Percentiles rank a stretch among this genome's conserved stretches.
Evolutionary conservation across 1,140 invertebrate genomes (phyloP).

Genomic region (Papilio aristodemus): DNA sequence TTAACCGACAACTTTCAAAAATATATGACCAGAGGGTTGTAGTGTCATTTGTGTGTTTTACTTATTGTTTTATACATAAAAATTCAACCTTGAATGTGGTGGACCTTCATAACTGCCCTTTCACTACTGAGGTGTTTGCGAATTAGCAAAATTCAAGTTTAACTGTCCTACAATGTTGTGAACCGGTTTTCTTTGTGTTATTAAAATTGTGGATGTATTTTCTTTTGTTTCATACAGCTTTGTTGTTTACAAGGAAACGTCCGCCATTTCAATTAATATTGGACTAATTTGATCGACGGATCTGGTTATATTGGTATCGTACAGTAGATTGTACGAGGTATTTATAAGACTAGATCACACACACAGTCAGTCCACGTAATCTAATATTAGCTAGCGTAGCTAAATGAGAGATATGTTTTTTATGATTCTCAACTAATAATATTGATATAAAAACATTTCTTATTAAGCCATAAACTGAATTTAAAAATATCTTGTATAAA

Average conservation of each 20-base stretch:
- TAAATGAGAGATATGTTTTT: background rate
- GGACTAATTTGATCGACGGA: slow-evolving; percentile 12
- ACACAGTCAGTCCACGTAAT: background rate
- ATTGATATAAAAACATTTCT: too few species aligned
- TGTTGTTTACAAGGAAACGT: slow-evolving; percentile 9
- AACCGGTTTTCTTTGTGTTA: background rate
- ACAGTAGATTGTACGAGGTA: background rate
- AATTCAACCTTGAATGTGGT: slow-evolving; percentile 8
- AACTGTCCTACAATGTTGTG: background rate
- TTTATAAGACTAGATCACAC: background rate
- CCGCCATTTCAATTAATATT: slow-evolving; percentile 13
- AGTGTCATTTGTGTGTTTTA: background rate
- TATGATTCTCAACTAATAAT: too few species aligned
- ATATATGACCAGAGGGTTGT: background rate
- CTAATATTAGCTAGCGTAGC: too few species aligned
- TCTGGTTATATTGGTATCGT: background rate
- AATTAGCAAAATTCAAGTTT: slow-evolving; percentile 1
- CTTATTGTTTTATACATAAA: slow-evolving; percentile 8
- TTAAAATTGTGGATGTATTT: background rate
- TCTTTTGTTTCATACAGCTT: background rate
- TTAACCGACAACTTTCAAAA: slow-evolving; percentile 14
- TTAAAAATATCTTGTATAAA: too few species aligned
- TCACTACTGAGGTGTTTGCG: background rate
- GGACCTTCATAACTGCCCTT: background rate
- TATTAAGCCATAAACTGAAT: too few species aligned